Evolutionary conservation across 2,797 vertebrate genomes (phyloP), one percentile per base, ranked within the genome.

Genomic region (Craterocephalus amniculus): DNA sequence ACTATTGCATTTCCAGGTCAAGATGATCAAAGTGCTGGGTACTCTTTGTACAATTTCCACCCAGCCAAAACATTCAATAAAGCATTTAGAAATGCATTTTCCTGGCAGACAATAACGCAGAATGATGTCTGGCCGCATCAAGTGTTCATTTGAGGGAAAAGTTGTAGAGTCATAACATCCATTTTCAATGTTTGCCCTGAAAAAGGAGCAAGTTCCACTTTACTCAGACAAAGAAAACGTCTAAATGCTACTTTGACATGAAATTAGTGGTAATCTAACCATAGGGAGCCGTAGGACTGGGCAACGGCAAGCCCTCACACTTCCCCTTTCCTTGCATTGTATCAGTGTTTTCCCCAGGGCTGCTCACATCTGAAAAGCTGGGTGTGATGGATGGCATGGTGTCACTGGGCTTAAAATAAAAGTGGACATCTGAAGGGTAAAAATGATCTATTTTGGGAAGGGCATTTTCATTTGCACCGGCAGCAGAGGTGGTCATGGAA

Each of bases 401-500:
- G 90, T 92, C 91, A 91, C 83, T 5, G 29, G 49, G 90, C 89
- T 91, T 91, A 93, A 93, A 93, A 93, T 93, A 93, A 92, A 92
- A 88, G 83, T 89, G 91, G 82, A 91, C 88, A 91, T 90, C 81
- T 93, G 92, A 92, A 93, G 89, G 89, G 89, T 91, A 91, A 90
- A 91, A 91, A 88, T 91, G 78, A 90, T 90, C 92, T 94, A 93
- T 94, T 93, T 93, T 90, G 87, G 89, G 89, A 93, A 92, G 90
- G 90, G 84, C 91, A 92, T 92, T 93, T 91, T 93, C 87, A 90
- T 92, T 91, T 92, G 89, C 87, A 83, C 85, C 83, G 67, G 83
- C 88, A 86, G 85, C 86, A 87, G 85, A 87, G 89, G 91, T 91
- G 90, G 89, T 90, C 88, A 85, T 78, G 86, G 85, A 83, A 91